Evolutionary conservation across 2,113 vertebrate species (phyloP).

Genomic region (Bathybates hornii): DNA sequence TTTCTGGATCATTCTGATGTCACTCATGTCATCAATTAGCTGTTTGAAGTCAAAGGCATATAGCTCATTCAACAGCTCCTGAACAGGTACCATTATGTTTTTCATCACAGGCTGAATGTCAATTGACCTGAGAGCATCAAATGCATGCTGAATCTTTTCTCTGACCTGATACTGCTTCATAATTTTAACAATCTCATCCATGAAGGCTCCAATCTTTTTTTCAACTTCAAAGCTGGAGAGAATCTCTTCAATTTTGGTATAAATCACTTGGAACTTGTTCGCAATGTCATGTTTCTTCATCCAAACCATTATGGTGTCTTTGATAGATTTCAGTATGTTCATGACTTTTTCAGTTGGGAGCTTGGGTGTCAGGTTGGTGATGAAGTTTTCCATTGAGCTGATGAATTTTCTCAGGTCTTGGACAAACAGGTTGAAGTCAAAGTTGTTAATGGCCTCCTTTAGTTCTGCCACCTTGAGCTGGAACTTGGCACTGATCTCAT

Average conservation of each 20-base stretch:
- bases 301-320: constrained; percentile 64
- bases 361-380: constrained; percentile 60
- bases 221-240: constrained; percentile 78
- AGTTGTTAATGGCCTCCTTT: constrained; percentile 72
- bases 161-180: constrained; percentile 76
- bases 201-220: constrained; percentile 69
- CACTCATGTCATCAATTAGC: constrained; percentile 74
- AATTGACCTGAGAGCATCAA: constrained; percentile 66
- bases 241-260: constrained; percentile 65
- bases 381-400: constrained; percentile 52
- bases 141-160: constrained; percentile 72
- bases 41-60: constrained; percentile 76
- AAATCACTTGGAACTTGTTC: constrained; percentile 70
- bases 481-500: constrained; percentile 71
- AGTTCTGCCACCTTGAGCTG: constrained; percentile 74
- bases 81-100: constrained; percentile 61
- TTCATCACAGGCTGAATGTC: constrained; percentile 70
- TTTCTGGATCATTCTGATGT: constrained; percentile 64
- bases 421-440: constrained; percentile 67
- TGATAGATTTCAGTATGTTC: constrained; percentile 68
- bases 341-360: constrained; percentile 72
- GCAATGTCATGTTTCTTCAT: constrained; percentile 73
- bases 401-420: constrained; percentile 68
- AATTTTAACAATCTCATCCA: constrained; percentile 76
- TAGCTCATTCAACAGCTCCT: constrained; percentile 70